Percentiles rank a stretch among this genome's conserved stretches.
Evolutionary conservation across 92 coral and sea anemone species (phyloP).

Genomic region (Diadumene lineata): DNA sequence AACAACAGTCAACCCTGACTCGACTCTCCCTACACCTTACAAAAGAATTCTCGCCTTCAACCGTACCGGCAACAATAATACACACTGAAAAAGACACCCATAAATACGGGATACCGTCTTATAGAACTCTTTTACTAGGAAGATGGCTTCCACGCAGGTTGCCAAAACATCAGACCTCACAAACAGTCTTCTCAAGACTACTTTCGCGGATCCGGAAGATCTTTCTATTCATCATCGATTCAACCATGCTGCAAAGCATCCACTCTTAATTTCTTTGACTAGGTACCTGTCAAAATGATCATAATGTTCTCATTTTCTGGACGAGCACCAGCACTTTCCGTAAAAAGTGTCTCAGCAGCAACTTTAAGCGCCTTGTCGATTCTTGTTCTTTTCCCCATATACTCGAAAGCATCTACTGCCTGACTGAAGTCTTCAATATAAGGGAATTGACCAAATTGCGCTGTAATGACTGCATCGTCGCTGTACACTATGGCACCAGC

Average conservation of each 20-base stretch:
- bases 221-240: background rate
- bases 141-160: too few relatives aligned
- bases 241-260: background rate
- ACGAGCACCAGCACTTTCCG: constrained; percentile 25
- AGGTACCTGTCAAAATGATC: constrained; percentile 37
- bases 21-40: too few relatives aligned
- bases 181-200: too few relatives aligned
- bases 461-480: constrained; percentile 43
- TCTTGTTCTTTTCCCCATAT: constrained; percentile 49
- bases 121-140: too few relatives aligned
- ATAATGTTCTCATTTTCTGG: constrained; percentile 24
- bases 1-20: too few relatives aligned
- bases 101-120: too few relatives aligned
- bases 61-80: too few relatives aligned
- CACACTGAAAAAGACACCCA: too few relatives aligned
- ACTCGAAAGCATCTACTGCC: constrained; percentile 42
- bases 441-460: constrained; percentile 39
- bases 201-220: too few relatives aligned
- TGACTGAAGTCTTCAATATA: constrained; percentile 33
- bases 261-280: background rate
- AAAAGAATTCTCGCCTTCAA: too few relatives aligned
- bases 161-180: too few relatives aligned
- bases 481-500: constrained; percentile 61
- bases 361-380: constrained; percentile 62
- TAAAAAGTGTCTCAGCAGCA: constrained; percentile 48